Evolutionary conservation across 2,113 vertebrate genomes (phyloP).

Genomic region (Collichthys lucidus): DNA sequence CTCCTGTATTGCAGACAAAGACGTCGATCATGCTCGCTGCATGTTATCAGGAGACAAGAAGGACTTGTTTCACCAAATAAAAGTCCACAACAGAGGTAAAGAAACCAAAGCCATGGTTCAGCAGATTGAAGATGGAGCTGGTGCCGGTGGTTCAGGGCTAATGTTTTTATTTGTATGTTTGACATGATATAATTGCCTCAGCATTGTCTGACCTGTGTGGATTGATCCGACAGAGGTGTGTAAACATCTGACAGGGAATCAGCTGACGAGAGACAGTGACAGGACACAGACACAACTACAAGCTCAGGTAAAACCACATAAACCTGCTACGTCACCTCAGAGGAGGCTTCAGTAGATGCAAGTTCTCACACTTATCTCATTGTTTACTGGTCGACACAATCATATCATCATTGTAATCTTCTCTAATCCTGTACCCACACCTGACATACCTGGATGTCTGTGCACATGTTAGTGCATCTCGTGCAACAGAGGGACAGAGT

Average conservation of each 20-base stretch:
- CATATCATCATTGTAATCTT: conserved; percentile 39
- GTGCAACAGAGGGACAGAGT: not conserved
- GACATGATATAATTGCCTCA: not conserved
- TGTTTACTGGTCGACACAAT: conserved; percentile 4
- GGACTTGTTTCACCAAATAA: conserved; percentile 75
- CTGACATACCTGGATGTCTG: conserved; percentile 29
- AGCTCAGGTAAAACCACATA: conserved; percentile 69
- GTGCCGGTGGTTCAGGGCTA: not conserved
- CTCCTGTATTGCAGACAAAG: conserved; percentile 52
- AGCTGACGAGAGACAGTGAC: conserved; percentile 28
- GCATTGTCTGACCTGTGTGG: not conserved
- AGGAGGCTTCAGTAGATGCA: not conserved
- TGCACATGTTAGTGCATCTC: conserved; percentile 25
- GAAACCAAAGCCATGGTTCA: not conserved
- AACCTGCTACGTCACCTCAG: not conserved
- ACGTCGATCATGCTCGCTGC: conserved; percentile 76
- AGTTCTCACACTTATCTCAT: not conserved
- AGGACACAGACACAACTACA: conserved; percentile 21
- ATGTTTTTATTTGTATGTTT: conserved; percentile 4
- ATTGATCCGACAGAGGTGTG: conserved; percentile 49
- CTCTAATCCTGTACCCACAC: conserved; percentile 56
- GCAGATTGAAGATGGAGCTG: not conserved
- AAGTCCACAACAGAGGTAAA: conserved; percentile 84
- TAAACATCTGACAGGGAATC: conserved; percentile 24
- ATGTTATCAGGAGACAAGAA: conserved; percentile 76